phyloP scores from a whole-genome alignment of 2,113 vertebrate genomes.

The Syngnathus floridae region DNA sequence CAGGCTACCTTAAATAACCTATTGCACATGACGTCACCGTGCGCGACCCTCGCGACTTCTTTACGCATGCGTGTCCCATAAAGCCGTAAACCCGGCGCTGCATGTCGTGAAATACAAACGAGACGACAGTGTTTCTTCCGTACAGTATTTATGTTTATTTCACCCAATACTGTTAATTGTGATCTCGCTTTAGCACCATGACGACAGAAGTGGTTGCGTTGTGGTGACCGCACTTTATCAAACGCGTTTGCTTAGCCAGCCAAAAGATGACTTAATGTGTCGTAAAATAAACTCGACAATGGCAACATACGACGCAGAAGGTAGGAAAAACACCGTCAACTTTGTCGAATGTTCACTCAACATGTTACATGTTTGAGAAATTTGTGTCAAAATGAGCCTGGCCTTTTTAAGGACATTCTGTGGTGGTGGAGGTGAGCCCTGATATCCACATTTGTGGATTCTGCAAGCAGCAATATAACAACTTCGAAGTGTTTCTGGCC shows the following conservation, averaged over 20 bases:
- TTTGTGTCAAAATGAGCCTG: background rate
- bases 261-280: constrained; percentile 38
- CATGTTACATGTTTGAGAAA: background rate
- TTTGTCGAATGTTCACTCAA: background rate
- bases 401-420: constrained; percentile 66
- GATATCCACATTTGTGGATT: constrained; percentile 97
- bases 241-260: background rate
- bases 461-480: constrained; percentile 95
- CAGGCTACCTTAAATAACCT: background rate
- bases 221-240: background rate
- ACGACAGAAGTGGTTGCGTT: background rate
- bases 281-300: constrained; percentile 47
- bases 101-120: constrained; percentile 39
- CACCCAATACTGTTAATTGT: background rate
- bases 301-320: constrained; percentile 65
- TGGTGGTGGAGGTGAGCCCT: constrained; percentile 84
- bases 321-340: constrained; percentile 38
- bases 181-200: background rate
- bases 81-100: constrained; percentile 35
- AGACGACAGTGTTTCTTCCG: background rate
- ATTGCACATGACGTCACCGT: background rate
- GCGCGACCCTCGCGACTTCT: background rate
- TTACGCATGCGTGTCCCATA: constrained; percentile 1
- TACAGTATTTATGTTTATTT: background rate
- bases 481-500: constrained; percentile 83